phyloP scores from a whole-genome alignment of 2,797 vertebrate species.

The Sebastolobus altivelis region DNA sequence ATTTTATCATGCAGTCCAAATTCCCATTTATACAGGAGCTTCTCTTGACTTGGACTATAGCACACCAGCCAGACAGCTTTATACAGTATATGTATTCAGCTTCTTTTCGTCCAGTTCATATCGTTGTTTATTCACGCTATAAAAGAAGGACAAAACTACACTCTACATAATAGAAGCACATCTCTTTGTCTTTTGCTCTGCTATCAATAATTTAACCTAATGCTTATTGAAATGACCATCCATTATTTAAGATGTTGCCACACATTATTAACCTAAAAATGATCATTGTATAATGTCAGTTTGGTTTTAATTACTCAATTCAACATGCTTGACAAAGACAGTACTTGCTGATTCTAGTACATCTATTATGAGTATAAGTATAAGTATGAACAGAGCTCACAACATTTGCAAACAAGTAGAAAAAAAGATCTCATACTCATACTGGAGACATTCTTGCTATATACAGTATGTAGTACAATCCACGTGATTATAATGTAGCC shows the following conservation, averaged over 20 bases:
- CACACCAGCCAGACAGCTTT: neutral
- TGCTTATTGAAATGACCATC: constrained; percentile 31
- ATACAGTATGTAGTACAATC: neutral
- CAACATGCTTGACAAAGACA: neutral
- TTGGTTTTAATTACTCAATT: neutral
- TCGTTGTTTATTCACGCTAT: neutral
- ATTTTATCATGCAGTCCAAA: constrained; percentile 35
- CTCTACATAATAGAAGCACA: neutral
- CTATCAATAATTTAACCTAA: constrained; percentile 57
- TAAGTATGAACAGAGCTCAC: neutral
- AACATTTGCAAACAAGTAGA: neutral
- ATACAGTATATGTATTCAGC: neutral
- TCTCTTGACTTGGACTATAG: constrained; percentile 6
- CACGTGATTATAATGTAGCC: constrained; percentile 5
- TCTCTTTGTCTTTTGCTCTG: neutral
- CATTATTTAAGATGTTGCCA: constrained; percentile 42
- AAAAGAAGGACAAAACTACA: neutral
- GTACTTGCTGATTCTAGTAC: neutral
- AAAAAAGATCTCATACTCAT: neutral
- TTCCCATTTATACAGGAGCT: constrained; percentile 6
- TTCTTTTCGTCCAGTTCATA: neutral
- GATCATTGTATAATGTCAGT: neutral
- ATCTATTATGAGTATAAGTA: neutral
- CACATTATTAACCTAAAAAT: neutral
- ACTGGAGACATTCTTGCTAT: neutral